Evolutionary conservation across 1,140 invertebrate species (phyloP).

Genomic region (Zaprionus gabonicus): DNA sequence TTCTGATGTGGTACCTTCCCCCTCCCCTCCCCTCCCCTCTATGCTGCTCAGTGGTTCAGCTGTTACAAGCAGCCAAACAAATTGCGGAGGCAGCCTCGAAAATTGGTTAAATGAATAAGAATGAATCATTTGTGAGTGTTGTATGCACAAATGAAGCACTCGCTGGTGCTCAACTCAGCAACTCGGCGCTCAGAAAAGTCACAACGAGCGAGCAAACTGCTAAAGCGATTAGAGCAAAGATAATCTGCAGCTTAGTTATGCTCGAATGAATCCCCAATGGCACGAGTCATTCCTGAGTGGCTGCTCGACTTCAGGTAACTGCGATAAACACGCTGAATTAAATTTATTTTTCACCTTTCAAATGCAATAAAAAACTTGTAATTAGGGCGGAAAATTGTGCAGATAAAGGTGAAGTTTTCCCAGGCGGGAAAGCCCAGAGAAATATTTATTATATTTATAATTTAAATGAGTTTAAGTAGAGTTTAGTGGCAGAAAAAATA

Average conservation of each 20-base stretch:
- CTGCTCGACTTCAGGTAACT: not conserved
- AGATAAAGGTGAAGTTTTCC: not conserved
- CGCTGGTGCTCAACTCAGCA: no score
- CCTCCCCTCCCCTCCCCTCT: not conserved
- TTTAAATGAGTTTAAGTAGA: not conserved
- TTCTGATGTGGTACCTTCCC: conserved; percentile 58
- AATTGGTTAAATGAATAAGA: conserved; percentile 78
- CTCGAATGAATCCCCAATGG: conserved; percentile 30
- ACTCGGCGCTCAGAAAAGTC: conserved; percentile 11
- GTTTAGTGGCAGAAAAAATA: not conserved
- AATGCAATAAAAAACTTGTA: conserved; percentile 6
- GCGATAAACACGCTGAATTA: not conserved
- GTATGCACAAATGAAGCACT: conserved; percentile 64
- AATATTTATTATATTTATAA: not conserved
- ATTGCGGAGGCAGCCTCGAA: conserved; percentile 45
- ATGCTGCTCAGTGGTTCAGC: conserved; percentile 15
- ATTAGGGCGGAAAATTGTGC: not conserved
- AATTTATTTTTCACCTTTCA: not conserved
- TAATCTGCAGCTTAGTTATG: conserved; percentile 27
- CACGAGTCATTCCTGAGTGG: not conserved
- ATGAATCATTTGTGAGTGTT: conserved; percentile 59
- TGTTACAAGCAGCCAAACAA: conserved; percentile 50
- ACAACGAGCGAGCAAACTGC: conserved; percentile 17
- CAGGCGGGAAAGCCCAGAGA: not conserved
- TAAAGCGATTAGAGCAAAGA: conserved; percentile 22